These are phyloP conservation scores for Uromys caudimaculatus DNA, from an alignment of 2,797 vertebrate genomes.

Conservation along the genomic window DNA sequence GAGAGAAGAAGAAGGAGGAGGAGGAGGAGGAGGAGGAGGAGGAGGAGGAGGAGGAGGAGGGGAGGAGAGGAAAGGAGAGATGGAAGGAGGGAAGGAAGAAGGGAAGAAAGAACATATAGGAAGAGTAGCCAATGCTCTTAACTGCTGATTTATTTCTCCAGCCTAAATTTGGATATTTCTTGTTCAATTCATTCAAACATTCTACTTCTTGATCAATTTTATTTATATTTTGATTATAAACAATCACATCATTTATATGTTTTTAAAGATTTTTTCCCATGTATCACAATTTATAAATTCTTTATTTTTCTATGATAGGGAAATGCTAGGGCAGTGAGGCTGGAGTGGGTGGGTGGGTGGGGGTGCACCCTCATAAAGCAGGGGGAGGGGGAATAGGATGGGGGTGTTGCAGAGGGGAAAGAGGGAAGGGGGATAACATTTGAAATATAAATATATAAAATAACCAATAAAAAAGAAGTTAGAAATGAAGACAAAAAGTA, in stretches of 20 bases:
- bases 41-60: too few species aligned
- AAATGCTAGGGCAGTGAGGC: neutral
- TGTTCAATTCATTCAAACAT: neutral
- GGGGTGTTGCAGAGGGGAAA: neutral
- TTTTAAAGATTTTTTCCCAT: neutral
- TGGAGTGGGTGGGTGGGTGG: neutral
- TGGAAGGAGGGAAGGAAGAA: neutral
- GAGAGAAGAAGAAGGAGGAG: neutral
- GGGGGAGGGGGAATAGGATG: neutral
- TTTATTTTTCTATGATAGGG: neutral
- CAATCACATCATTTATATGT: neutral
- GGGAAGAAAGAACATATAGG: neutral
- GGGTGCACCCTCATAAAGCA: neutral
- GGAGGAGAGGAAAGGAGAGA: rapidly evolving
- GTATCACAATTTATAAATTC: neutral
- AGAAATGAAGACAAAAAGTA: neutral
- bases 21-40: too few species aligned
- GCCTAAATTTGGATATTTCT: neutral
- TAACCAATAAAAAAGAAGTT: neutral
- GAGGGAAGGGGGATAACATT: too few species aligned
- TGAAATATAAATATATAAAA: neutral
- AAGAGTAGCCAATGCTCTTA: neutral
- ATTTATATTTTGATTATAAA: neutral
- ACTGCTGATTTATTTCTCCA: neutral
- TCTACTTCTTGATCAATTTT: neutral